Conservation (phyloP, 2,888 invertebrate genomes). For the Diabrotica balteata region DNA sequence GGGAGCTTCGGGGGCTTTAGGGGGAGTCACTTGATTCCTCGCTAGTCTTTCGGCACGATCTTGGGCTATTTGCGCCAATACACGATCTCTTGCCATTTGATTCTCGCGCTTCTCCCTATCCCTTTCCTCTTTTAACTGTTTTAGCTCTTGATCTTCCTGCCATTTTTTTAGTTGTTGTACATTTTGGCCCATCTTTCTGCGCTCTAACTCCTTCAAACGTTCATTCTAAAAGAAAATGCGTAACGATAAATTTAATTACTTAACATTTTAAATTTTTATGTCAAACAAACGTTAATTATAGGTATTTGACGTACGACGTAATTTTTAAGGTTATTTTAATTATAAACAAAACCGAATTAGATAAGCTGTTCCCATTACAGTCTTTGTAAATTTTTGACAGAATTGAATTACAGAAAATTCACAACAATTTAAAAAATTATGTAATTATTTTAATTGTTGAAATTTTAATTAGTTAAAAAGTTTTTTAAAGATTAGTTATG, state of each 20-base stretch:
- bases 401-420: no score
- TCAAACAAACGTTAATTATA: neutral
- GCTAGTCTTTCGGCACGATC: slow-evolving; percentile 77
- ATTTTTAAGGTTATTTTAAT: neutral
- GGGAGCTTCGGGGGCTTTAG: slow-evolving; percentile 21
- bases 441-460: no score
- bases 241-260: neutral
- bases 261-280: neutral
- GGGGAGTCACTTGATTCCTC: slow-evolving; percentile 44
- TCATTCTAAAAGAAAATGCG: slow-evolving; percentile 46
- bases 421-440: no score
- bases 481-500: no score
- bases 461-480: no score
- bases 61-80: slow-evolving; percentile 83
- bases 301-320: neutral
- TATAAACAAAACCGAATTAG: neutral
- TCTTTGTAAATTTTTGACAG: no score
- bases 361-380: no score
- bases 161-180: slow-evolving; percentile 73
- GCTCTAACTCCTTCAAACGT: slow-evolving; percentile 69
- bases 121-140: slow-evolving; percentile 75
- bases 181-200: slow-evolving; percentile 77
- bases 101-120: slow-evolving; percentile 80
- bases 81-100: slow-evolving; percentile 75
- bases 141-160: slow-evolving; percentile 78